Percentiles rank a stretch among this genome's conserved stretches.
Evolutionary conservation across 2,797 vertebrate species (phyloP).

Genomic region (Mastacembelus armatus): DNA sequence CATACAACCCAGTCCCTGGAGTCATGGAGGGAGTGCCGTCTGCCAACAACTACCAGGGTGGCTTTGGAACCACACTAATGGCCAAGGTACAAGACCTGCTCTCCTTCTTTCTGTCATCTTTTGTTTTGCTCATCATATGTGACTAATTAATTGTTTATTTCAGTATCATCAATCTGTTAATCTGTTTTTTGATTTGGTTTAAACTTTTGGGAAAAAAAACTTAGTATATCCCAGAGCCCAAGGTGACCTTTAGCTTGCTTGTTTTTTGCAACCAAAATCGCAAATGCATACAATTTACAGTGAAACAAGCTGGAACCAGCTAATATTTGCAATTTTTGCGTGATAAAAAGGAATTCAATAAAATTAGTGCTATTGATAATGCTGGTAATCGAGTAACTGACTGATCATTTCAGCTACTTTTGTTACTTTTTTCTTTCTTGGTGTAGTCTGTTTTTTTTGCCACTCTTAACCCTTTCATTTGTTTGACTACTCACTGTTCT

Average conservation of each 20-base stretch:
- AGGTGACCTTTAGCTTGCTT: background rate
- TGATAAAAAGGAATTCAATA: background rate
- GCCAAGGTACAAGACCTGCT: conserved; percentile 85
- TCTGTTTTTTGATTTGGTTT: background rate
- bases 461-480: conserved; percentile 20
- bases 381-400: background rate
- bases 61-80: conserved; percentile 94
- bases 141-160: background rate
- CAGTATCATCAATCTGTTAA: background rate
- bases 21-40: conserved; percentile 96
- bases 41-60: conserved; percentile 95
- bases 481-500: conserved; percentile 27
- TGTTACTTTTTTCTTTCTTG: background rate
- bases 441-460: too few relatives aligned
- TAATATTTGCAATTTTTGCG: background rate
- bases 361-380: background rate
- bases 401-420: conserved; percentile 1
- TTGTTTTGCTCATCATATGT: background rate
- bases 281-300: background rate
- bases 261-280: background rate
- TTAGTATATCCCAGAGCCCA: background rate
- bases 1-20: conserved; percentile 93
- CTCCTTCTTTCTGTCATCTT: background rate
- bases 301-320: background rate
- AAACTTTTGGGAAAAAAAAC: background rate